Evolutionary conservation across 2,797 vertebrate species (phyloP).

Genomic region (Peromyscus melanophrys): DNA sequence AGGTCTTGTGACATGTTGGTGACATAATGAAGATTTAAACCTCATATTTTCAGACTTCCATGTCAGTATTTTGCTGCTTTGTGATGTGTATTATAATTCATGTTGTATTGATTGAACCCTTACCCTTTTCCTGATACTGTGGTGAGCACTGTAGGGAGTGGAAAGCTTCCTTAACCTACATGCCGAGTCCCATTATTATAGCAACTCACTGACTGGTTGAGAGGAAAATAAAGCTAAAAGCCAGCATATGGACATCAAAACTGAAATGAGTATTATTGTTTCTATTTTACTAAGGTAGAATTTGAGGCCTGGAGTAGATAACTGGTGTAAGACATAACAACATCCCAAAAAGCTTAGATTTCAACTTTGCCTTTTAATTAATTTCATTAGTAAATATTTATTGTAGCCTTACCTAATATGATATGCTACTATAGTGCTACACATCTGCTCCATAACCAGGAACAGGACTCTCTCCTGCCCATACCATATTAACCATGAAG

Average conservation of each 20-base stretch:
- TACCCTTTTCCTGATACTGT: background rate
- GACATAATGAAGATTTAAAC: background rate
- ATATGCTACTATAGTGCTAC: background rate
- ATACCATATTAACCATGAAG: background rate
- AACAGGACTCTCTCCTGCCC: background rate
- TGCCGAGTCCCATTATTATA: background rate
- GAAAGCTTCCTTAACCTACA: background rate
- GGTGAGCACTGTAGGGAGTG: background rate
- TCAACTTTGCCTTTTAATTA: background rate
- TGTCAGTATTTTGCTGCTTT: background rate
- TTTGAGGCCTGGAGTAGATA: background rate
- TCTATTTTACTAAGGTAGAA: background rate
- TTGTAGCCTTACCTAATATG: background rate
- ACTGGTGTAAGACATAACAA: background rate
- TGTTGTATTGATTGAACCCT: background rate
- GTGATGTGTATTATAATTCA: background rate
- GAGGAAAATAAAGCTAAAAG: background rate
- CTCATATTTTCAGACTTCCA: background rate
- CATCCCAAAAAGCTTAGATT: background rate
- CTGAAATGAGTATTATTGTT: background rate
- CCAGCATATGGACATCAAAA: background rate
- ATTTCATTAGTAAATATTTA: background rate
- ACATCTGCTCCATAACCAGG: background rate
- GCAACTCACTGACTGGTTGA: background rate
- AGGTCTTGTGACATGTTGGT: background rate